Evolutionary conservation across 2,888 invertebrate species (phyloP), one percentile per base, ranked within the genome.

Genomic region (Agonopterix heracliana): DNA sequence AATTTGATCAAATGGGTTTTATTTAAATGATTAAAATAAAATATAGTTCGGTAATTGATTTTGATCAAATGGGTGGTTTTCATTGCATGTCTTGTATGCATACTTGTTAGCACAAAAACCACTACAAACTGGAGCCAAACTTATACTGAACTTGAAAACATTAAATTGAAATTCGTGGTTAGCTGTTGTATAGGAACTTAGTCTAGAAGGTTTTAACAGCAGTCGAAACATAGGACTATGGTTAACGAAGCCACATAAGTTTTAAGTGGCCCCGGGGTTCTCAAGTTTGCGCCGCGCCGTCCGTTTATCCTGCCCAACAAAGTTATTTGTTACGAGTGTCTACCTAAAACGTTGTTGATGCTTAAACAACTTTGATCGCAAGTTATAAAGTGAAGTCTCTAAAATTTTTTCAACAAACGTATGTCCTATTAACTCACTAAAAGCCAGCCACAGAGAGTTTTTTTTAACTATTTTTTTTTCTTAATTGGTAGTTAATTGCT

Each of bases 191-290:
- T 38, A 38, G 38, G 10, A 38, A 38, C 38, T 38, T 38, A 26
- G 26, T 34, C 64, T 62, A 59, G 64, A 59, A 60, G 71, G 67
- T 67, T 70, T 71, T 71, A 74, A 71, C 76, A 71, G 68, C 70
- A 68, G 68, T 68, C 64, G 60, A 66, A 70, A 76, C 74, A 74
- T 75, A 73, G 74, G 71, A 68, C 76, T 74, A 76, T 76, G 80
- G 78, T 74, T 80, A 81, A 80, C 81, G 75, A 81, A 86, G 83
- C 81, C 82, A 84, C 80, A 78, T 76, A 86, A 86, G 83, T 85
- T 86, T 83, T 79, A 86, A 86, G 83, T 85, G 82, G 84, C 81
- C 85, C 82, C 54, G 69, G 81, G 77, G 80, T 58, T 57, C 60
- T 62, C 62, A 78, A 85, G 81, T 83, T 84, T 59, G 63, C 61